Evolutionary conservation across 2,113 vertebrate species (phyloP).

Genomic region (Oxyura jamaicensis): DNA sequence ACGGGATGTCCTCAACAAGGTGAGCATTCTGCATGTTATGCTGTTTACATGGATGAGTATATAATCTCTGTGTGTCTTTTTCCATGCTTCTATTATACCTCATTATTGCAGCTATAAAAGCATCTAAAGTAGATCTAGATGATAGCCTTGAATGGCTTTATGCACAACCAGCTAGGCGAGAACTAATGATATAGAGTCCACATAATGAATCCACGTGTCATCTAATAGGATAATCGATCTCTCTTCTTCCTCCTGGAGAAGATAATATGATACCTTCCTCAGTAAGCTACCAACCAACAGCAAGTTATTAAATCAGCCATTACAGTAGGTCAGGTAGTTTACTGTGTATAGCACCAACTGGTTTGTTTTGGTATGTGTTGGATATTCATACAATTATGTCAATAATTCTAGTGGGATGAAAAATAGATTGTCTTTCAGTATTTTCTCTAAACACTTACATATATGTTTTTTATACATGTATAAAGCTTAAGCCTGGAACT

Average conservation of each 20-base stretch:
- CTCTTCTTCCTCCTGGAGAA: not conserved
- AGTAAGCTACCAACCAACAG: not conserved
- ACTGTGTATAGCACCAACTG: not conserved
- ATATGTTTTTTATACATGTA: not conserved
- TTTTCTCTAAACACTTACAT: not conserved
- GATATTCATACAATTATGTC: not conserved
- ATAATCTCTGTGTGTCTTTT: not conserved
- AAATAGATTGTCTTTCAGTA: not conserved
- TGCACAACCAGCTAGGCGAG: not conserved
- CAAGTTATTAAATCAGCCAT: not conserved
- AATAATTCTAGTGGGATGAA: not conserved
- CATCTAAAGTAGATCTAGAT: not conserved
- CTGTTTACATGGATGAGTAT: not conserved
- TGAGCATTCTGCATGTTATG: slow-evolving; percentile 48
- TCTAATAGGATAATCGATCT: not conserved
- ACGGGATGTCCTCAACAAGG: slow-evolving; percentile 94
- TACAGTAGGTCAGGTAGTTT: not conserved
- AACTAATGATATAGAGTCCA: not conserved
- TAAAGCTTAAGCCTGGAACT: not conserved
- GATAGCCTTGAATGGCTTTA: not conserved
- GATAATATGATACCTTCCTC: not conserved
- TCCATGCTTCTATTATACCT: not conserved
- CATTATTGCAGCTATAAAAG: not conserved
- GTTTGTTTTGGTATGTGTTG: not conserved
- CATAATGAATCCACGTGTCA: rapidly evolving